Conservation (phyloP, 2,888 invertebrate genomes). For the Schrankia costaestrigalis region DNA sequence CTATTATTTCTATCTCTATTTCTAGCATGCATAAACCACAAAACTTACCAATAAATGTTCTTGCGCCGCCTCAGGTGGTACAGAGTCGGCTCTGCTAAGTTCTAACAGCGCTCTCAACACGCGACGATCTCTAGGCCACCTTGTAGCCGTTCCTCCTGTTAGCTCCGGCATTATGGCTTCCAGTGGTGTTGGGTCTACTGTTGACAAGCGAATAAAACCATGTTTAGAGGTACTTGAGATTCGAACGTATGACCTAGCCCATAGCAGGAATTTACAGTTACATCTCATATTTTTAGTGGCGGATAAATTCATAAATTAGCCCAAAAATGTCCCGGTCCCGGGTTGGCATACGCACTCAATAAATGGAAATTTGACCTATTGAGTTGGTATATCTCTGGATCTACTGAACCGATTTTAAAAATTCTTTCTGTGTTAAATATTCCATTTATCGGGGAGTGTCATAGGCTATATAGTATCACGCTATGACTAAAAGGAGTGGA, state of each 20-base stretch:
- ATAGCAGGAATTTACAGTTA: neutral
- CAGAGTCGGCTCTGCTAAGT: slow-evolving; percentile 80
- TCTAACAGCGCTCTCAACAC: slow-evolving; percentile 87
- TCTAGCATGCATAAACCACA: neutral
- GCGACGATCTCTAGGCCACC: slow-evolving; percentile 85
- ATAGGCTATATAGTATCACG: no score
- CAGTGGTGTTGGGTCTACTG: slow-evolving; percentile 42
- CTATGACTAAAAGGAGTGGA: no score
- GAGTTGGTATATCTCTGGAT: no score
- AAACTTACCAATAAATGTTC: slow-evolving; percentile 41
- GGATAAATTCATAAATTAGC: no score
- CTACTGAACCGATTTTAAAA: no score
- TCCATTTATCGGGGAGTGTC: no score
- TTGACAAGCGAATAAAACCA: neutral
- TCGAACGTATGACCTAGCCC: neutral
- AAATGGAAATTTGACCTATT: no score
- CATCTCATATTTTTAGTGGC: no score
- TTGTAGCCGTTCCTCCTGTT: slow-evolving; percentile 77
- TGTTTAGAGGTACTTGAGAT: neutral
- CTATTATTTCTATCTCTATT: no score
- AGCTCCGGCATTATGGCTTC: slow-evolving; percentile 66
- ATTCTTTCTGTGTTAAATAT: no score
- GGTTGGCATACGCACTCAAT: no score
- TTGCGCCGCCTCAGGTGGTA: slow-evolving; percentile 46
- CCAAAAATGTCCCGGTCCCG: no score